Percentiles rank a stretch among this genome's conserved stretches.
These are phyloP conservation scores for Noctuana brunneofusca DNA, from an alignment of 2,888 invertebrate genomes.

Conservation along the genomic window DNA sequence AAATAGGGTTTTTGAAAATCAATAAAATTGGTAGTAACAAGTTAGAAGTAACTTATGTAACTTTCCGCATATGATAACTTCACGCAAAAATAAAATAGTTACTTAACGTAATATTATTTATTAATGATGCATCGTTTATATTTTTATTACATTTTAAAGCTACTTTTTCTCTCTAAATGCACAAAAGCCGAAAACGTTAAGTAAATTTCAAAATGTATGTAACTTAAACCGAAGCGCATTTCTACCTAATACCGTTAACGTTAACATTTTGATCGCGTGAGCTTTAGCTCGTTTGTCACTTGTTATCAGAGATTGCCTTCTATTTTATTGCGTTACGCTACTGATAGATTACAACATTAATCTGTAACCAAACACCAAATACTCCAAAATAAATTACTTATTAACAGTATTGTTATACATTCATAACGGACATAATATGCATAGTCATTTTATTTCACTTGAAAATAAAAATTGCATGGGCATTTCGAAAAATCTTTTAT, in stretches of 20 bases:
- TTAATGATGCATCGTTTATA: no score
- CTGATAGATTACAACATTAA: constrained; percentile 26
- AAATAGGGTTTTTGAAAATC: not conserved
- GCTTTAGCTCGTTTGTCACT: constrained; percentile 33
- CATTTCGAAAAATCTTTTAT: constrained; percentile 8
- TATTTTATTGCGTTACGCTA: constrained; percentile 33
- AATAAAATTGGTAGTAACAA: no score
- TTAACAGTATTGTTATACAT: not conserved
- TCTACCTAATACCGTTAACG: constrained; percentile 17
- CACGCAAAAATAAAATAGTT: no score
- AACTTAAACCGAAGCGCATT: constrained; percentile 19
- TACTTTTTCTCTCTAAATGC: no score
- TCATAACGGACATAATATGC: not conserved
- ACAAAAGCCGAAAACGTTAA: not conserved
- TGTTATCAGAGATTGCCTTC: constrained; percentile 33
- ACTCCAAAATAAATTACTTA: constrained; percentile 12
- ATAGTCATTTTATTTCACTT: not conserved
- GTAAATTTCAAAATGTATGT: constrained; percentile 7
- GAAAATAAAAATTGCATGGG: constrained; percentile 2
- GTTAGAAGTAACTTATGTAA: no score
- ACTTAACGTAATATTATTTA: no score
- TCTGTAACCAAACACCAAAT: constrained; percentile 22
- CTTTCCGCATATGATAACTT: no score
- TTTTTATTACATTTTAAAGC: no score
- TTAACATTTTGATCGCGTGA: constrained; percentile 34